Percentiles rank a stretch among this genome's conserved stretches.
Evolutionary conservation across 2,113 vertebrate genomes (phyloP).

Genomic region (Channa maculata): DNA sequence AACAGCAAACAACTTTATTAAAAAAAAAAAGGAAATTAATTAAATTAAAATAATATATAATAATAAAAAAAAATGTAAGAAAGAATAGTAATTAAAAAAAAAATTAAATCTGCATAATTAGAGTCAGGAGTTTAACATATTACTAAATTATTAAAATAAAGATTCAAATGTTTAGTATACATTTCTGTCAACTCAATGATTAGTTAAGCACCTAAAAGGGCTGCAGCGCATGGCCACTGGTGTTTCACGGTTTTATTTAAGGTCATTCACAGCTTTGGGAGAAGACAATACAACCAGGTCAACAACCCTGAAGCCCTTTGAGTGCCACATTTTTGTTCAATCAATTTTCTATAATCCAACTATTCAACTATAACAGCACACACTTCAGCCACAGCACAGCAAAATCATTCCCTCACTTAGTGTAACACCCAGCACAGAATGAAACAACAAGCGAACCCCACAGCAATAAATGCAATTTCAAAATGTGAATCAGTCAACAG

Average conservation of each 20-base stretch:
- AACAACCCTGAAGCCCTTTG: slow-evolving; percentile 52
- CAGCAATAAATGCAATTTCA: slow-evolving; percentile 18
- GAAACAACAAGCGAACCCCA: slow-evolving; percentile 21
- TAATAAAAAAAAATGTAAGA: too few relatives aligned
- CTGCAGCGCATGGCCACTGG: slow-evolving; percentile 50
- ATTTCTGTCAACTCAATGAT: too few relatives aligned
- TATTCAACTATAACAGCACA: slow-evolving; percentile 29
- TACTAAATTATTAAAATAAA: too few relatives aligned
- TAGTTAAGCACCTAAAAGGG: slow-evolving; percentile 40
- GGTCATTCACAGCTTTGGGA: slow-evolving; percentile 1
- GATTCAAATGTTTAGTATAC: too few relatives aligned
- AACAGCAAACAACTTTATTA: too few relatives aligned
- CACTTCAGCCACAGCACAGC: slow-evolving; percentile 6
- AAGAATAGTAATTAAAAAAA: too few relatives aligned
- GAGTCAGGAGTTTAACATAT: too few relatives aligned
- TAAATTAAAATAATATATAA: too few relatives aligned
- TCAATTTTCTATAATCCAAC: neutral
- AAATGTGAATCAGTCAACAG: neutral
- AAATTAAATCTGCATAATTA: too few relatives aligned
- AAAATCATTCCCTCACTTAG: neutral
- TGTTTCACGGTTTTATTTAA: neutral
- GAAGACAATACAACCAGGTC: slow-evolving; percentile 2
- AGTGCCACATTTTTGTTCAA: slow-evolving; percentile 13
- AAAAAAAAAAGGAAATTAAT: too few relatives aligned
- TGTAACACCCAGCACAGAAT: neutral